Conservation (phyloP, 2,888 invertebrate genomes). For the Allacma fusca region DNA sequence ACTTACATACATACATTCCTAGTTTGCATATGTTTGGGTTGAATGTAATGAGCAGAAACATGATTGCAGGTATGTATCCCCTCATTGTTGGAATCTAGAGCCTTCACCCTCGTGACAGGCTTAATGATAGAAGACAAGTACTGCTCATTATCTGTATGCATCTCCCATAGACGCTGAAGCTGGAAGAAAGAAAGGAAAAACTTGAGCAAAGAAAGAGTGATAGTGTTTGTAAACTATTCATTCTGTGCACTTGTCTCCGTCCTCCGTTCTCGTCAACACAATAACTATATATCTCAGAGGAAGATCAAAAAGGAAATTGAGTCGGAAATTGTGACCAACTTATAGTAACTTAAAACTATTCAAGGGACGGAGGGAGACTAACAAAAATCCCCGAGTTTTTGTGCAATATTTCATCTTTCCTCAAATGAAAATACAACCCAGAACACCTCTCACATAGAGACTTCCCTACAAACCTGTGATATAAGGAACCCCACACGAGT, state of each 20-base stretch:
- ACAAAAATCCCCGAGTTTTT: too few species aligned
- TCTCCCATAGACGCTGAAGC: neutral
- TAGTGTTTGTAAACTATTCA: too few species aligned
- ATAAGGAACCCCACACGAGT: too few species aligned
- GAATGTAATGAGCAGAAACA: too few species aligned
- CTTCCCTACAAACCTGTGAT: too few species aligned
- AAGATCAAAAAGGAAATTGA: constrained; percentile 16
- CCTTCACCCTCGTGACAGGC: neutral
- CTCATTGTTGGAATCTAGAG: neutral
- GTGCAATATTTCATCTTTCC: too few species aligned
- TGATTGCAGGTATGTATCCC: neutral
- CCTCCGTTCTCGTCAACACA: neutral
- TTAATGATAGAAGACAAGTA: neutral
- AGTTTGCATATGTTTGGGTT: too few species aligned
- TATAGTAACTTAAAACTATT: neutral
- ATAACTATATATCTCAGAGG: neutral
- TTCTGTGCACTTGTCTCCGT: too few species aligned
- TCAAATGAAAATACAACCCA: too few species aligned
- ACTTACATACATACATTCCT: too few species aligned
- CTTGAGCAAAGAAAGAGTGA: neutral
- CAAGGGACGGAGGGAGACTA: too few species aligned
- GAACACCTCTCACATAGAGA: too few species aligned
- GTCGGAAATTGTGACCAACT: neutral
- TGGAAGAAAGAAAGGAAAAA: neutral
- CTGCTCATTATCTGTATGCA: neutral